phyloP scores from a whole-genome alignment of 2,113 vertebrate species.

The Emydocephalus ijimae region DNA sequence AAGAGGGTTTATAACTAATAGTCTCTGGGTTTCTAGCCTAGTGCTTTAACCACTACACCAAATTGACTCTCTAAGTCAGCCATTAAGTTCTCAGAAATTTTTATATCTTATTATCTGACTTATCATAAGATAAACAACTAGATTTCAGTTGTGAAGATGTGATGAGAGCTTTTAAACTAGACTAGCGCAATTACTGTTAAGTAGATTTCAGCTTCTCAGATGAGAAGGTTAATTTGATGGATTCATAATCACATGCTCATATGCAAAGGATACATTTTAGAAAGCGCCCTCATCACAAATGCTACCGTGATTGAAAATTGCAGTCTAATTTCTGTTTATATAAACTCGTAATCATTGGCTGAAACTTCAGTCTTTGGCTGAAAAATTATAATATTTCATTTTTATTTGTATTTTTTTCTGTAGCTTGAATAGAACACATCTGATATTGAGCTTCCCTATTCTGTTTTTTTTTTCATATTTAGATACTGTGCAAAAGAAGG shows the following conservation, averaged over 20 bases:
- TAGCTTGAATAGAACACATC: neutral
- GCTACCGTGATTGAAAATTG: neutral
- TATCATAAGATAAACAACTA: slow-evolving; percentile 23
- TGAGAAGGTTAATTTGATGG: slow-evolving; percentile 17
- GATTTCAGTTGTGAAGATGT: slow-evolving; percentile 3
- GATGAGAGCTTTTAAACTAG: slow-evolving; percentile 40
- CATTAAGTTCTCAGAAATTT: slow-evolving; percentile 1
- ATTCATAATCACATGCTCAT: slow-evolving; percentile 22
- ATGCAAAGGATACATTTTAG: slow-evolving; percentile 6
- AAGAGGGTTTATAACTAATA: neutral
- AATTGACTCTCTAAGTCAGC: neutral
- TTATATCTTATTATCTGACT: slow-evolving; percentile 37
- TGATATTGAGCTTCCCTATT: neutral
- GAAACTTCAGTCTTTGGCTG: neutral
- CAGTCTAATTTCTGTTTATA: neutral
- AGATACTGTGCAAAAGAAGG: neutral
- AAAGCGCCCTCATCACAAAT: slow-evolving; percentile 19
- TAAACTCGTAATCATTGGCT: neutral
- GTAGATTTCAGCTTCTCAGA: slow-evolving; percentile 18
- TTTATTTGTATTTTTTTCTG: neutral
- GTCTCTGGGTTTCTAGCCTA: neutral
- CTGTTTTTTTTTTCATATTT: slow-evolving; percentile 8
- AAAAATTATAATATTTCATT: neutral
- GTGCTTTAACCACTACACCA: neutral
- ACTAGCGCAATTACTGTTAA: slow-evolving; percentile 31